A percentile compares a stretch with the other conserved stretches of the same genome.
These are phyloP conservation scores for Euglossa dilemma DNA, from an alignment of 1,140 invertebrate genomes.

Conservation along the genomic window DNA sequence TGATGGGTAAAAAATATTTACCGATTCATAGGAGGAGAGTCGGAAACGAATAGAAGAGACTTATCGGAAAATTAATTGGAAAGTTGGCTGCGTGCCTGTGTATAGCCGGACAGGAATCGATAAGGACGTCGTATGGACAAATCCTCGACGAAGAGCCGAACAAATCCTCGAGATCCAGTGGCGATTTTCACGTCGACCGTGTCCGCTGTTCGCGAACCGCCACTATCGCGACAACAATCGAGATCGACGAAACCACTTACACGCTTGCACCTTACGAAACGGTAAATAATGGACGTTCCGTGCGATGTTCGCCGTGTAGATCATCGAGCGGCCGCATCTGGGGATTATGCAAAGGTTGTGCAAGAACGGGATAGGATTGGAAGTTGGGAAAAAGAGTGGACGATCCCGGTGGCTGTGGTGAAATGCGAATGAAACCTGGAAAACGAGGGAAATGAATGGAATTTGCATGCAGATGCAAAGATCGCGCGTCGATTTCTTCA, in stretches of 20 bases:
- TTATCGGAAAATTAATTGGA: neutral
- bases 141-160: neutral
- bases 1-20: too few species aligned
- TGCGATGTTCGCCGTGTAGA: conserved; percentile 21
- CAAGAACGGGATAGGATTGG: neutral
- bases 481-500: neutral
- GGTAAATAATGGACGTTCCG: conserved; percentile 65
- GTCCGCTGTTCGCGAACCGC: conserved; percentile 55
- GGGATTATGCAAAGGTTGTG: conserved; percentile 41
- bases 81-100: neutral
- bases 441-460: neutral
- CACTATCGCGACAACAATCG: conserved; percentile 61
- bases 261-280: conserved; percentile 64
- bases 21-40: too few species aligned
- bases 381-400: too few species aligned
- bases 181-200: conserved; percentile 62
- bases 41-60: neutral
- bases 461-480: neutral
- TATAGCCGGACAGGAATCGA: conserved; percentile 1
- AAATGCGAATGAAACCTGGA: neutral
- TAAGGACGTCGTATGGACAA: conserved; percentile 14
- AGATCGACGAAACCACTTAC: conserved; percentile 53
- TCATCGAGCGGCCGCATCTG: conserved; percentile 35
- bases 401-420: neutral
- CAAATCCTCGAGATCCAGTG: conserved; percentile 7